phyloP scores from a whole-genome alignment of 2,888 invertebrate genomes.

The Silvanus unidentatus region DNA sequence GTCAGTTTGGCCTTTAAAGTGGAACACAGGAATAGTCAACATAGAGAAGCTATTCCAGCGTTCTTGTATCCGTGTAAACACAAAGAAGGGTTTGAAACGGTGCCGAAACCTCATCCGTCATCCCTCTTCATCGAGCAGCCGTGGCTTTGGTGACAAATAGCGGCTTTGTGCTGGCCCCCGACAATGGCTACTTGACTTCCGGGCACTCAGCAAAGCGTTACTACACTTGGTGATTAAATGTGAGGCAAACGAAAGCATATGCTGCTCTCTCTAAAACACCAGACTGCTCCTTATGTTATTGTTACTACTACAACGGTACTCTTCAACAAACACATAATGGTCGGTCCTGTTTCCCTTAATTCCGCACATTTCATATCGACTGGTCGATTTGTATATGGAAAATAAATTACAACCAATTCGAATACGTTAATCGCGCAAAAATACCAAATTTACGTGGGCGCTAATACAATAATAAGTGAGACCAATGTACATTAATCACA shows the following conservation, averaged over 20 bases:
- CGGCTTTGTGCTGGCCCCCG: conserved; percentile 37
- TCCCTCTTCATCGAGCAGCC: conserved; percentile 38
- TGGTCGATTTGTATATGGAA: too few species aligned
- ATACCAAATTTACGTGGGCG: conserved; percentile 16
- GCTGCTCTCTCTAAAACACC: conserved; percentile 9
- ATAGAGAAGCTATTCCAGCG: neutral
- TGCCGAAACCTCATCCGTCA: conserved; percentile 37
- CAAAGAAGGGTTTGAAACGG: conserved; percentile 23
- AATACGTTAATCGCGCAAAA: conserved; percentile 3
- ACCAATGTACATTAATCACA: conserved; percentile 31
- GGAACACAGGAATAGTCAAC: too few species aligned
- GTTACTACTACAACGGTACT: too few species aligned
- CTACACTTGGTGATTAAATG: conserved; percentile 32
- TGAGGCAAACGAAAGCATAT: conserved; percentile 21
- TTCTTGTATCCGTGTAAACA: conserved; percentile 10
- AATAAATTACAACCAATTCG: too few species aligned
- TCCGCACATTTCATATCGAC: too few species aligned
- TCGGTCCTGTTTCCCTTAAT: too few species aligned
- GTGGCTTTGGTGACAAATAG: conserved; percentile 42
- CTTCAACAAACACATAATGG: too few species aligned
- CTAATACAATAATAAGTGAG: conserved; percentile 26
- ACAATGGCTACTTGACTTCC: conserved; percentile 42
- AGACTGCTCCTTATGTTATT: conserved; percentile 1
- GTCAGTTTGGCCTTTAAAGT: neutral
- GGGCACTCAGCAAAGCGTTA: conserved; percentile 27